Conservation (phyloP, 2,797 vertebrate species). For the Syncerus caffer region DNA sequence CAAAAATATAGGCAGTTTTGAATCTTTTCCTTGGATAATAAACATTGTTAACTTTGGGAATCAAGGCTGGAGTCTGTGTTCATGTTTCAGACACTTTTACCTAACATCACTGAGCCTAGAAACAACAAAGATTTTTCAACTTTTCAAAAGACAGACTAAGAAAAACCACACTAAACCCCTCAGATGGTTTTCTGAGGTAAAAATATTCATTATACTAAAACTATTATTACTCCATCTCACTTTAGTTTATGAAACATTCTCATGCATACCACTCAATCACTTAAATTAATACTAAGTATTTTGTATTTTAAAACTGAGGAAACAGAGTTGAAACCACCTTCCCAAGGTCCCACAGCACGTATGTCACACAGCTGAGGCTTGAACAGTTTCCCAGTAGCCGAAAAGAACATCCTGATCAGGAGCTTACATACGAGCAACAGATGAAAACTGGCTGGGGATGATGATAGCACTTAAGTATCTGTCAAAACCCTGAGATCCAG, state of each 20-base stretch:
- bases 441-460: background rate
- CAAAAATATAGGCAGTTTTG: background rate
- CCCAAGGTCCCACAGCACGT: background rate
- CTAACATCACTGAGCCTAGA: background rate
- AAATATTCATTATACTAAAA: background rate
- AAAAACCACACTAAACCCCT: background rate
- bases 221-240: background rate
- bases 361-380: background rate
- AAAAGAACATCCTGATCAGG: background rate
- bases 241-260: background rate
- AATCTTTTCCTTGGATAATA: background rate
- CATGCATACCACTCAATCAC: background rate
- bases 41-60: background rate
- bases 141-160: background rate
- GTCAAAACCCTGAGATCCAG: background rate
- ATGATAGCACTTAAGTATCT: background rate
- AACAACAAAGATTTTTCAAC: background rate
- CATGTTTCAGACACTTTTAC: background rate
- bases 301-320: background rate
- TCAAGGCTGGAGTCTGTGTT: background rate
- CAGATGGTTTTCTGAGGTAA: background rate
- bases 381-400: background rate
- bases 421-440: background rate
- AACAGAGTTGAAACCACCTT: background rate
- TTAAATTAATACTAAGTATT: background rate